Base-by-base conservation (phyloP, 1,140 invertebrate species). In the Matsumurasca onukii region DNA sequence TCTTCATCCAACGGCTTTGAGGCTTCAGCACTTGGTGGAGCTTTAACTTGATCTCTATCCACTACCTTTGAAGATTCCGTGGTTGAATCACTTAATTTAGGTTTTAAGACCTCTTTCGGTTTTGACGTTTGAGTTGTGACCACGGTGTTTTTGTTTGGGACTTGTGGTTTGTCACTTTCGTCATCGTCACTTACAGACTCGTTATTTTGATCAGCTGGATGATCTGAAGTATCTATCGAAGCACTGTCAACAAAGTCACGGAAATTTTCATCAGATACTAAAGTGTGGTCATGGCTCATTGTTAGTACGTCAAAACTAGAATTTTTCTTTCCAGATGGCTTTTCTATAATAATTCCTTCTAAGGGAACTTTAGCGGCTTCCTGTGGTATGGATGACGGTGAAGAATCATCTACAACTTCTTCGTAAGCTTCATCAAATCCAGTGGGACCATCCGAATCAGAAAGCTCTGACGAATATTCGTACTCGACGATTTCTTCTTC, bases 101-200 rank as follows among this genome's bases (percentile, higher is more conserved):
- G 39, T 39, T 39, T 71, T 81, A 76, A 67, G 29, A 49, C 71
- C n/a, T 67, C 61, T 30, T 62, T 39, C 64, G 67, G 22, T 71
- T 72, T 66, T 71, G 69, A 0, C n/a, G n/a, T n/a, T n/a, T n/a
- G n/a, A n/a, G n/a, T n/a, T n/a, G n/a, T n/a, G n/a, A n/a, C n/a
- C n/a, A 70, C 70, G n/a, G 80, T 76, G 59, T 79, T 80, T 64
- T 80, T 79, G 0, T 76, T 80, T 17, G 76, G 77, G 52, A 73
- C 73, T 20, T 78, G 75, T 3, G 73, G 31, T 48, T 70, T 22
- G 3, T 64, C 66, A 27, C 67, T 29, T 2, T 67, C 63, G n/a
- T 62, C 30, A 31, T 67, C 48, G 5, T 34, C 51, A 9, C 52
- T 39, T 2, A 61, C n/a, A 45, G 62, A 52, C 22, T 69, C 45